Percentiles rank a stretch among this genome's conserved stretches.
phyloP scores from a whole-genome alignment of 1,140 invertebrate genomes.

The Gyrodactylus bullatarudis region DNA sequence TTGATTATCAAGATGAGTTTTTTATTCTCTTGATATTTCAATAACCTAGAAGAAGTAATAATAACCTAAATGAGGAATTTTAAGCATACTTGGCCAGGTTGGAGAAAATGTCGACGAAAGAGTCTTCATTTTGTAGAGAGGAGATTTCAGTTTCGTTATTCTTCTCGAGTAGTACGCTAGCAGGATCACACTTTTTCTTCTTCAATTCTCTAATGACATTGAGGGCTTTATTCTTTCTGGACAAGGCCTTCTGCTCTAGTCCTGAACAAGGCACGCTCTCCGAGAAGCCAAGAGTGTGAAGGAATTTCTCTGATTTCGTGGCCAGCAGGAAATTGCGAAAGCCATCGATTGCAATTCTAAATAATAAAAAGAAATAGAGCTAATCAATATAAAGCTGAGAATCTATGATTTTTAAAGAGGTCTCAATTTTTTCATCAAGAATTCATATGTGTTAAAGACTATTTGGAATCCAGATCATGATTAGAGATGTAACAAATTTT shows the following conservation, averaged over 20 bases:
- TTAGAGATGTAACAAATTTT: too few species aligned
- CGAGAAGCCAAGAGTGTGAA: neutral
- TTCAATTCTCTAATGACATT: too few species aligned
- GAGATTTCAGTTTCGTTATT: neutral
- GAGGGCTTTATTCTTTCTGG: too few species aligned
- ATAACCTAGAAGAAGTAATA: neutral
- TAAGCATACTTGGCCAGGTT: neutral
- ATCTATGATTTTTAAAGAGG: too few species aligned
- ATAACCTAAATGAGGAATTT: neutral
- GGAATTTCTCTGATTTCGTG: neutral
- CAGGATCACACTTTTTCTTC: neutral
- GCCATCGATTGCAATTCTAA: neutral
- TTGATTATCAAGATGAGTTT: neutral
- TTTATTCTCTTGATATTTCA: neutral
- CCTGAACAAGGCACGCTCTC: neutral
- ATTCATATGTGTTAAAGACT: too few species aligned
- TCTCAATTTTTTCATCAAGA: too few species aligned
- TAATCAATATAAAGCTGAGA: too few species aligned
- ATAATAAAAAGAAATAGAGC: too few species aligned
- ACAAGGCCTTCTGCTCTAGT: neutral
- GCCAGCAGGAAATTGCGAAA: neutral
- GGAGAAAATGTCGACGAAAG: neutral
- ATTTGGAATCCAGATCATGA: too few species aligned
- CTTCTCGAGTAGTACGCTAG: neutral
- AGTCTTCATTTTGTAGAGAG: neutral